Conservation (phyloP, 1,140 invertebrate species). For the Steinernema khuongi region DNA sequence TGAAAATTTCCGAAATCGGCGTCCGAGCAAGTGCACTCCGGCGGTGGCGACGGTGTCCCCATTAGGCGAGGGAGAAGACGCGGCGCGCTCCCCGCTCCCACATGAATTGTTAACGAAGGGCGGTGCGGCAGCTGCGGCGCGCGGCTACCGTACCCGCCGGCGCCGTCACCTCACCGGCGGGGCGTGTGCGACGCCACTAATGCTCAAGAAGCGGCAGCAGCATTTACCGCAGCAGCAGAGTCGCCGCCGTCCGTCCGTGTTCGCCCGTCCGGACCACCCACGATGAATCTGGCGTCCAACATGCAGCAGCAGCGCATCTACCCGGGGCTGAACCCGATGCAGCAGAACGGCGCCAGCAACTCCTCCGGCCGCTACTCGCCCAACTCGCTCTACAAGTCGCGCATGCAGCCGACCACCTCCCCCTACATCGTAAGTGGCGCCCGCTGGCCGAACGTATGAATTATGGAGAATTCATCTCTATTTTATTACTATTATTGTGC, state of each 20-base stretch:
- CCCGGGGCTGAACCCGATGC: conserved; percentile 3
- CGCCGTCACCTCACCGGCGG: not conserved
- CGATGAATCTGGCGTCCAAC: not conserved
- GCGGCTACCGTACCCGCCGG: conserved; percentile 3
- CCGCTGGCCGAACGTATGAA: not conserved
- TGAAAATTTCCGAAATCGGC: not conserved
- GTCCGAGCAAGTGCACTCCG: not conserved
- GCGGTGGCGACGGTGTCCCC: not conserved
- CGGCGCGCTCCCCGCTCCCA: not conserved
- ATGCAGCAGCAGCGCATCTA: conserved; percentile 10
- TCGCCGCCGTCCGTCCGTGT: not conserved
- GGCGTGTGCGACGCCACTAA: not conserved
- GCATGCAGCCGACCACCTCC: not conserved
- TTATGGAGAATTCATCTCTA: not conserved
- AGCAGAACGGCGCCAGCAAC: not conserved
- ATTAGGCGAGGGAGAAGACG: not conserved
- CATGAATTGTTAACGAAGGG: not conserved
- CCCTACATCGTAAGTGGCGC: not conserved
- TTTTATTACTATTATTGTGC: not conserved
- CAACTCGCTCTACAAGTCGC: not conserved
- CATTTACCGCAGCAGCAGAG: not conserved
- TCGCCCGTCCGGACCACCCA: not conserved
- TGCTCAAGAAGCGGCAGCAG: conserved; percentile 14
- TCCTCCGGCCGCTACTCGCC: not conserved
- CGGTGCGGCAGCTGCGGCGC: not conserved